These are phyloP conservation scores for Acronicta psi DNA, from an alignment of 2,888 invertebrate species.

Conservation along the genomic window DNA sequence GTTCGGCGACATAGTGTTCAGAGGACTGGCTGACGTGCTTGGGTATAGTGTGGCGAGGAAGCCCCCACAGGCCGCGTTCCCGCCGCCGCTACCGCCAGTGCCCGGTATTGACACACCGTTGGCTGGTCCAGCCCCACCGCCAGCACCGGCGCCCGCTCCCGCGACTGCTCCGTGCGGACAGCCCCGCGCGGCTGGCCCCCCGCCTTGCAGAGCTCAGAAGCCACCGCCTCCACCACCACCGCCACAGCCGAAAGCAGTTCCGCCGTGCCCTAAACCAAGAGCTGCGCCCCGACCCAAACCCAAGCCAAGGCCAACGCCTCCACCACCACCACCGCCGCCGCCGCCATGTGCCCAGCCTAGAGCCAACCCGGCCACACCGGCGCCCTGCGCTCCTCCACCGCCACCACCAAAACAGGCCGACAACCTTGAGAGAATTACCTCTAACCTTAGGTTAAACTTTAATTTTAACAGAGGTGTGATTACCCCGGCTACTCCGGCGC, in stretches of 20 bases:
- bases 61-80: conserved; percentile 76
- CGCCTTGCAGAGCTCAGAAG: conserved; percentile 46
- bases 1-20: conserved; percentile 85
- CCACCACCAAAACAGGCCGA: conserved; percentile 70
- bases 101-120: conserved; percentile 79
- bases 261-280: conserved; percentile 76
- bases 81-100: conserved; percentile 82
- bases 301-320: conserved; percentile 62
- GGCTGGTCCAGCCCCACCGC: conserved; percentile 56
- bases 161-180: conserved; percentile 61
- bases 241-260: conserved; percentile 68
- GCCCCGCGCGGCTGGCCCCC: conserved; percentile 62
- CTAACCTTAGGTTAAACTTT: conserved; percentile 81
- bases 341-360: conserved; percentile 77
- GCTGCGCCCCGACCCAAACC: conserved; percentile 72
- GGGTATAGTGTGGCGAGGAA: conserved; percentile 82
- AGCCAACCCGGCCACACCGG: conserved; percentile 77
- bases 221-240: conserved; percentile 63
- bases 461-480: conserved; percentile 77
- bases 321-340: conserved; percentile 70
- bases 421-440: conserved; percentile 76
- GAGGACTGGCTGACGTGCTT: conserved; percentile 85
- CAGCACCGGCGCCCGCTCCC: conserved; percentile 59
- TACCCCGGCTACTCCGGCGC: conserved; percentile 44
- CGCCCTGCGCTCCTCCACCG: conserved; percentile 72